Base-by-base conservation (phyloP, 2,888 invertebrate genomes). In the Phasia obesa region DNA sequence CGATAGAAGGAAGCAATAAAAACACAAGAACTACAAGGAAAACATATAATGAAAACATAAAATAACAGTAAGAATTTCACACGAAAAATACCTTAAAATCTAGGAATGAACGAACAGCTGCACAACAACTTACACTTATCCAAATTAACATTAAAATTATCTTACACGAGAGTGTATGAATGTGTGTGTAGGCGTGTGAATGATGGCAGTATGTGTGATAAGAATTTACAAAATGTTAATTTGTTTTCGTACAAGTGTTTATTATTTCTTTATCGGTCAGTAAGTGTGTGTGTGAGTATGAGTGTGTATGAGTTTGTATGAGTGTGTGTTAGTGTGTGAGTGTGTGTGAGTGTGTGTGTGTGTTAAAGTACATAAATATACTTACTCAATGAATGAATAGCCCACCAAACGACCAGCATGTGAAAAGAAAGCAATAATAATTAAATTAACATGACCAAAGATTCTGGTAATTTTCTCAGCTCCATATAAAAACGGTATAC, bases 381-480 rank as follows among this genome's bases (percentile, higher is more conserved):
- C 89, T 94, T 92, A 96, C 96, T 95, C 95, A 86, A 97, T 96
- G 88, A 95, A 94, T 19, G 97, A 96, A 91, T 97, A 97, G 84
- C 96, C 96, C 87, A 96, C 95, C 75, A 96, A 93, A 86, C 97
- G 93, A 73, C 95, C 94, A 69, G 96, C 95, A 92, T 97, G 97
- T 86, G 96, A 95, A 92, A 96, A 94, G 92, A 97, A 96, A 84
- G 97, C 96, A 80, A 96, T 93, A 85, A 96, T 95, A 91, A 97
- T 95, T 87, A 97, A 94, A 92, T 96, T 96, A 84, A 96, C 95
- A 90, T 96, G 95, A 19, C 97, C 97, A 87, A 97, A 93, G 89
- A 94, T 94, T 86, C 94, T 94, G 31, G 97, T 96, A 88, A 97
- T 96, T 90, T 93, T 94, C 88, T 97, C 97, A 13, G 97, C 95